These are phyloP conservation scores for Silurus aristotelis DNA, from an alignment of 2,797 vertebrate genomes.

Conservation along the genomic window DNA sequence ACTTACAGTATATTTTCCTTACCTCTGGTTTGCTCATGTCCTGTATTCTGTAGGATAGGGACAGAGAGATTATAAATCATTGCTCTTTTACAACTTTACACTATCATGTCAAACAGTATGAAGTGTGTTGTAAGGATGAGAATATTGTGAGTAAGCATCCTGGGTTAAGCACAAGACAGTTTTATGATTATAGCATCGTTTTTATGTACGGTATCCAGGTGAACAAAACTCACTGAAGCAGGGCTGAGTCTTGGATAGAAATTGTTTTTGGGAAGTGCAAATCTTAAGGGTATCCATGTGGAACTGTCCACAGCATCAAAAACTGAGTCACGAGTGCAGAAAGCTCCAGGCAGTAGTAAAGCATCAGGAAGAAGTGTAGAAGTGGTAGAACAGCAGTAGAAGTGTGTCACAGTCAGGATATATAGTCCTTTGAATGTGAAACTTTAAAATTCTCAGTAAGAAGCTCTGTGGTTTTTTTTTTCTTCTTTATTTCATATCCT, in stretches of 20 bases:
- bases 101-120: neutral
- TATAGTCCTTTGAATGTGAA: slow-evolving; percentile 6
- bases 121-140: neutral
- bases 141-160: neutral
- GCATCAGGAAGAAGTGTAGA: neutral
- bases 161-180: neutral
- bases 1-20: no score
- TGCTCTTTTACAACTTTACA: neutral
- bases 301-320: neutral
- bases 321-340: slow-evolving; percentile 1
- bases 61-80: neutral
- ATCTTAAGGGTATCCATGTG: neutral
- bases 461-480: neutral
- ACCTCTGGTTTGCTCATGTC: no score
- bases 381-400: neutral
- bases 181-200: slow-evolving; percentile 2
- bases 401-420: slow-evolving; percentile 4
- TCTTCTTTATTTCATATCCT: neutral
- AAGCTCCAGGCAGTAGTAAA: neutral
- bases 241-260: neutral
- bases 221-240: neutral
- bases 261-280: neutral
- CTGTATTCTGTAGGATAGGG: neutral
- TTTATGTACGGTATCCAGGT: neutral
- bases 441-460: neutral